Percentiles rank a stretch among this genome's conserved stretches.
Conservation (phyloP, 2,797 vertebrate genomes). For the Gouania willdenowi region DNA sequence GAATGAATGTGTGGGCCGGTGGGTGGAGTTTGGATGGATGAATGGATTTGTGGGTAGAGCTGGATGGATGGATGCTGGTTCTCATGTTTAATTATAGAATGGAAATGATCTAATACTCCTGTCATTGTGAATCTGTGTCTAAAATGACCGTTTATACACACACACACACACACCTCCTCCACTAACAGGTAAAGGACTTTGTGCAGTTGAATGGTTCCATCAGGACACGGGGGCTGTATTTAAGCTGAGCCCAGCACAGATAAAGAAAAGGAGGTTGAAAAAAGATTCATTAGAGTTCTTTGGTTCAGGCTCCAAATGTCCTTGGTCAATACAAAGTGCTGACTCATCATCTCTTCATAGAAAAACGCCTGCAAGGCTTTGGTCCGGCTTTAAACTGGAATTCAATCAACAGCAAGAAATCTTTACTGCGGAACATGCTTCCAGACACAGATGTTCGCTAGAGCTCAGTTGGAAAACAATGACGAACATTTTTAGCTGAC, state of each 20-base stretch:
- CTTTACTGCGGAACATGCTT: not conserved
- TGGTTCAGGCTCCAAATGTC: conserved; percentile 36
- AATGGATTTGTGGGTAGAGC: too few relatives aligned
- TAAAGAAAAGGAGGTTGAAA: conserved; percentile 46
- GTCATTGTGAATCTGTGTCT: too few relatives aligned
- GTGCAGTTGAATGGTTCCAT: conserved; percentile 70
- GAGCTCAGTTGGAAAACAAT: conserved; percentile 5
- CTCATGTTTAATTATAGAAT: too few relatives aligned
- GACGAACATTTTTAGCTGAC: conserved; percentile 1
- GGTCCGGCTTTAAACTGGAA: not conserved
- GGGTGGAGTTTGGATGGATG: too few relatives aligned
- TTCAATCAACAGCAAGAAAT: not conserved
- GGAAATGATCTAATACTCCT: too few relatives aligned
- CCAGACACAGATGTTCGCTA: not conserved
- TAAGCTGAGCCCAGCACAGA: conserved; percentile 59
- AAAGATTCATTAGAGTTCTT: conserved; percentile 61
- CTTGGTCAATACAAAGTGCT: conserved; percentile 46
- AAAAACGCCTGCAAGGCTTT: conserved; percentile 26
- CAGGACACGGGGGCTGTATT: conserved; percentile 50
- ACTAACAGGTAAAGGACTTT: conserved; percentile 72
- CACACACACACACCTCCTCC: too few relatives aligned
- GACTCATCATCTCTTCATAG: conserved; percentile 48
- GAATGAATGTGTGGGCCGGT: too few relatives aligned
- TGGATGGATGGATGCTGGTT: too few relatives aligned
- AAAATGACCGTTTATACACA: too few relatives aligned